A percentile compares a stretch with the other conserved stretches of the same genome.
phyloP scores from a whole-genome alignment of 2,113 vertebrate genomes.

The Melanostigma gelatinosum region DNA sequence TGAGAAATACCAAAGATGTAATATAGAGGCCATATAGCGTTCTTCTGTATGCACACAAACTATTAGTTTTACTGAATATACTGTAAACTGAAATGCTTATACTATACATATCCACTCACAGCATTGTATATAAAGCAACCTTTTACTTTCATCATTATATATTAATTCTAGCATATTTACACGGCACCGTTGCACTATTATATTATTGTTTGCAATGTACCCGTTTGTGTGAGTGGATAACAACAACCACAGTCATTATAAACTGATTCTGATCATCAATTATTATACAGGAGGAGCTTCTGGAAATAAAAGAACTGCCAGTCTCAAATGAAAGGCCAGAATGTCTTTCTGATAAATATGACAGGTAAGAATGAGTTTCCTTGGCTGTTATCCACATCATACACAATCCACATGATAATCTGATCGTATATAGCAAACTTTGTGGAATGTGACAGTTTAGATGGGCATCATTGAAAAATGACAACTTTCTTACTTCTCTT shows the following conservation, averaged over 20 bases:
- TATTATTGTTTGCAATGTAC: neutral
- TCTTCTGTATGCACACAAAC: neutral
- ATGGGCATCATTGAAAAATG: neutral
- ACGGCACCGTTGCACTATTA: too few relatives aligned
- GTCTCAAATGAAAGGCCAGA: conserved; percentile 94
- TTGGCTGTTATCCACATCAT: neutral
- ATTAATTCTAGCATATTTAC: too few relatives aligned
- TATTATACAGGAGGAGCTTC: conserved; percentile 89
- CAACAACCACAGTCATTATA: neutral
- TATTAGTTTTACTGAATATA: neutral
- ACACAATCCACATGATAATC: neutral
- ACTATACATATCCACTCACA: too few relatives aligned
- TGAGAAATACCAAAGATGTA: neutral
- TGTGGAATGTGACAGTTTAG: neutral
- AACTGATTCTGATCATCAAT: neutral
- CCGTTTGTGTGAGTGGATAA: neutral
- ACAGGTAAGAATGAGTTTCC: conserved; percentile 86
- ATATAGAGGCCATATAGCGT: too few relatives aligned
- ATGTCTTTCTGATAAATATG: conserved; percentile 95
- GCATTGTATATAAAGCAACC: too few relatives aligned
- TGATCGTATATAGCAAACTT: neutral
- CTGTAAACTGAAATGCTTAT: too few relatives aligned
- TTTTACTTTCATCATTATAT: too few relatives aligned
- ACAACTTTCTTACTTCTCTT: neutral
- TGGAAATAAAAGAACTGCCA: conserved; percentile 95